These are phyloP conservation scores for Adelphocoris suturalis DNA, from an alignment of 2,888 invertebrate genomes.

Conservation along the genomic window DNA sequence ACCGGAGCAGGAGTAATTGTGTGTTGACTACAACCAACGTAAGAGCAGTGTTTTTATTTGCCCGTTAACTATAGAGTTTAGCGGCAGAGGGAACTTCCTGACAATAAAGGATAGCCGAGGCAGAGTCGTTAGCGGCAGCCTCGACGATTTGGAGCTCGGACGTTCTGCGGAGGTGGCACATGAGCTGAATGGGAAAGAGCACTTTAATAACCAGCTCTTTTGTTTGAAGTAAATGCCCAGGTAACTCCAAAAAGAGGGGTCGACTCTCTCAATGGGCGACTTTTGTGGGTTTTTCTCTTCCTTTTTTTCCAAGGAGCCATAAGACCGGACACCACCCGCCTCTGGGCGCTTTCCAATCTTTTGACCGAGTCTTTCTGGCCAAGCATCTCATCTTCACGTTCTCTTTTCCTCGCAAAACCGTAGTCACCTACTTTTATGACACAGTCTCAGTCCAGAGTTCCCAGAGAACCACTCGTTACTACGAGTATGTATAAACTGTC, in stretches of 20 bases:
- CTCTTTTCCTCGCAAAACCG: neutral
- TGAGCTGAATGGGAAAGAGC: conserved; percentile 44
- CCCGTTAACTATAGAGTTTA: conserved; percentile 50
- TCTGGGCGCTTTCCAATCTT: conserved; percentile 3
- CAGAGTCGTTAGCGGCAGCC: conserved; percentile 41
- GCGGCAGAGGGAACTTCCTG: conserved; percentile 20
- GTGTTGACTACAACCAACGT: conserved; percentile 24
- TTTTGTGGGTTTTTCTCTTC: conserved; percentile 6
- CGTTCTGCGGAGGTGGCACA: conserved; percentile 51
- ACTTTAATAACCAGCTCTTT: conserved; percentile 59
- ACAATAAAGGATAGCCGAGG: conserved; percentile 30
- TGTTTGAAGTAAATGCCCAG: conserved; percentile 53
- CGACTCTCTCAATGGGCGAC: conserved; percentile 47
- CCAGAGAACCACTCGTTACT: too few species aligned
- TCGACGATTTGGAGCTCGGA: conserved; percentile 40
- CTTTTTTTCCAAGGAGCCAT: conserved; percentile 29
- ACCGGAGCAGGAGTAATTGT: conserved; percentile 26
- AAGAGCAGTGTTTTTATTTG: conserved; percentile 34
- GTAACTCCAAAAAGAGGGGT: conserved; percentile 15
- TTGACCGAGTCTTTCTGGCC: neutral
- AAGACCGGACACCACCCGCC: conserved; percentile 11
- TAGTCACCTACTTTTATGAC: conserved; percentile 21
- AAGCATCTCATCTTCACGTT: neutral
- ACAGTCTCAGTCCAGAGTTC: too few species aligned
- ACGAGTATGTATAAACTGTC: too few species aligned